Evolutionary conservation across 2,797 vertebrate genomes (phyloP).

Genomic region (Muscicapa comitata): DNA sequence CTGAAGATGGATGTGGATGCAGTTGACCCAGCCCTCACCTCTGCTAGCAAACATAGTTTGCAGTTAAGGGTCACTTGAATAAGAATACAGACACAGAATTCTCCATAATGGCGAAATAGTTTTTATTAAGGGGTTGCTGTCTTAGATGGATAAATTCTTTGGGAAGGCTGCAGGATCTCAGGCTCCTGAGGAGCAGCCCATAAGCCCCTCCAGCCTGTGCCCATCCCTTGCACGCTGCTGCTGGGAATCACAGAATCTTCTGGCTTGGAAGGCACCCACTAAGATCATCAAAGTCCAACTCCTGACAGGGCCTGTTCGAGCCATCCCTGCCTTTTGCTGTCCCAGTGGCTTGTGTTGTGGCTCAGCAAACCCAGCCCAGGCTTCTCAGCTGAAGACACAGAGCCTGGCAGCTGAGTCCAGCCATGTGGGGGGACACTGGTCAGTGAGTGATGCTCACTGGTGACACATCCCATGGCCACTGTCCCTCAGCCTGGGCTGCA

Average conservation of each 20-base stretch:
- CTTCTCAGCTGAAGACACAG: neutral
- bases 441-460: neutral
- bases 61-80: neutral
- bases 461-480: neutral
- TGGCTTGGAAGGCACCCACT: neutral
- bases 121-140: neutral
- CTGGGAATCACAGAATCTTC: neutral
- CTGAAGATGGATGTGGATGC: neutral
- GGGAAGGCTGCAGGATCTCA: neutral
- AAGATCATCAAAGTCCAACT: neutral
- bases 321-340: neutral
- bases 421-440: fast-evolving
- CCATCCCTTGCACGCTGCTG: fast-evolving
- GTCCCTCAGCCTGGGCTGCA: neutral
- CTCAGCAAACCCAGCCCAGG: neutral
- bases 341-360: neutral
- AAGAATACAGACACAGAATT: neutral
- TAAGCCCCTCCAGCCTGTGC: neutral
- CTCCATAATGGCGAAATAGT: neutral
- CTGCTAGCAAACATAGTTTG: neutral
- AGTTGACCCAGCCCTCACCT: neutral
- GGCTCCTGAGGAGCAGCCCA: neutral
- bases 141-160: neutral
- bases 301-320: neutral
- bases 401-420: neutral